Conservation (phyloP, 2,888 invertebrate genomes). For the Drosophila affinis region DNA sequence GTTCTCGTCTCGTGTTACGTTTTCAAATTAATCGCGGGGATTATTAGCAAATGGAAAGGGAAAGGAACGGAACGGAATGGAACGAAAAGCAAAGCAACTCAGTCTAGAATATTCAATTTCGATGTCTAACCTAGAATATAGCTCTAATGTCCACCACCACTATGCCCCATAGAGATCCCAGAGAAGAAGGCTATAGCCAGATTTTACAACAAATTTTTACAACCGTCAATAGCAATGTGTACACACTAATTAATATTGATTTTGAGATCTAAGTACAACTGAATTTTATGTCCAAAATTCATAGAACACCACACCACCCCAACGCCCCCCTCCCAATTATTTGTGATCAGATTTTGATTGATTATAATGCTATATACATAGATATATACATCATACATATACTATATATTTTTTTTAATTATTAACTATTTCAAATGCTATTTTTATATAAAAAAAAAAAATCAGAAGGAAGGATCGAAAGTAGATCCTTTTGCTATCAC, state of each 20-base stretch:
- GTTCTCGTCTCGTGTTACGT: constrained; percentile 37
- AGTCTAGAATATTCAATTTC: constrained; percentile 30
- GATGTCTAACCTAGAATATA: constrained; percentile 33
- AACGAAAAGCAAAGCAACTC: constrained; percentile 35
- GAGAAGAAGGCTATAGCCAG: neutral
- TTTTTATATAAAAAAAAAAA: constrained; percentile 66
- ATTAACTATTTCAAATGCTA: constrained; percentile 64
- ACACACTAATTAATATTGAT: constrained; percentile 20
- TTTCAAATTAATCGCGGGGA: constrained; percentile 20
- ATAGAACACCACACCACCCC: constrained; percentile 13
- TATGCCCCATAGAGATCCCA: neutral
- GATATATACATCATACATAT: constrained; percentile 32
- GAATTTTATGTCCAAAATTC: constrained; percentile 5
- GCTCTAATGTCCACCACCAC: neutral
- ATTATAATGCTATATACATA: constrained; percentile 40
- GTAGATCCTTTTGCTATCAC: constrained; percentile 9
- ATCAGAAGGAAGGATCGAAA: constrained; percentile 16
- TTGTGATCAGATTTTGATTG: constrained; percentile 47
- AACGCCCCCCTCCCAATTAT: constrained; percentile 12
- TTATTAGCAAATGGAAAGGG: constrained; percentile 28
- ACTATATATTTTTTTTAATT: constrained; percentile 52
- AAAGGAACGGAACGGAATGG: neutral
- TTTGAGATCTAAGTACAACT: constrained; percentile 14
- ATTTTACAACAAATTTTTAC: constrained; percentile 22
- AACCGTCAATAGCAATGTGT: constrained; percentile 6